Percentiles rank a stretch among this genome's conserved stretches.
Evolutionary conservation across 2,888 invertebrate genomes (phyloP).

Genomic region (Danaus chrysippus): DNA sequence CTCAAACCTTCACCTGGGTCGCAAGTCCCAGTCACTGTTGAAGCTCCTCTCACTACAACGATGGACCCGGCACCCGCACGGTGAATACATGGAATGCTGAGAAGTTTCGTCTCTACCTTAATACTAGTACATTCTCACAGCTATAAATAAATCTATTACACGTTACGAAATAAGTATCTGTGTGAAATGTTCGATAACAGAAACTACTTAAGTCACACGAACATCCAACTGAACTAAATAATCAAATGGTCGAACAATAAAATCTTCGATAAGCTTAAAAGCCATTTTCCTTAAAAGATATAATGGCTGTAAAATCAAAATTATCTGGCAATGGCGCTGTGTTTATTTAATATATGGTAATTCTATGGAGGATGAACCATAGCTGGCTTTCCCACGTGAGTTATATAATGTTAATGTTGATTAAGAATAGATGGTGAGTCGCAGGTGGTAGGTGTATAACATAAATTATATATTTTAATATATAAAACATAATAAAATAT

Average conservation of each 20-base stretch:
- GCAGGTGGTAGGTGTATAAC: slow-evolving; percentile 27
- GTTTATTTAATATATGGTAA: slow-evolving; percentile 47
- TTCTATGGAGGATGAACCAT: slow-evolving; percentile 32
- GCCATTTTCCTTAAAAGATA: slow-evolving; percentile 20
- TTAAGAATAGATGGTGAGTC: slow-evolving; percentile 41
- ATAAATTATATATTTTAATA: slow-evolving; percentile 7
- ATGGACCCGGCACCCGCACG: too few relatives aligned
- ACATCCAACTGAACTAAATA: slow-evolving; percentile 17
- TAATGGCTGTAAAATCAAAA: slow-evolving; percentile 37
- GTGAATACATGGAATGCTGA: too few relatives aligned
- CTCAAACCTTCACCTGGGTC: too few relatives aligned
- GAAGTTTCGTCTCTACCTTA: too few relatives aligned
- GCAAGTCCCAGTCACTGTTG: too few relatives aligned
- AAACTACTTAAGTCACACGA: slow-evolving; percentile 1
- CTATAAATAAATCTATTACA: background rate
- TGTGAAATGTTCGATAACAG: background rate
- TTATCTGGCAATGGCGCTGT: slow-evolving; percentile 31
- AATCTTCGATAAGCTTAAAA: slow-evolving; percentile 20
- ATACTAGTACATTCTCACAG: too few relatives aligned
- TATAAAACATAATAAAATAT: too few relatives aligned
- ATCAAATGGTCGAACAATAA: slow-evolving; percentile 22
- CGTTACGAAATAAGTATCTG: slow-evolving; percentile 1
- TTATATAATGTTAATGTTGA: slow-evolving; percentile 50
- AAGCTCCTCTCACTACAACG: too few relatives aligned
- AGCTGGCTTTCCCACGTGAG: slow-evolving; percentile 47